Evolutionary conservation across 2,888 invertebrate genomes (phyloP), one percentile per base, ranked within the genome.

Genomic region (Sesamia inferens): DNA sequence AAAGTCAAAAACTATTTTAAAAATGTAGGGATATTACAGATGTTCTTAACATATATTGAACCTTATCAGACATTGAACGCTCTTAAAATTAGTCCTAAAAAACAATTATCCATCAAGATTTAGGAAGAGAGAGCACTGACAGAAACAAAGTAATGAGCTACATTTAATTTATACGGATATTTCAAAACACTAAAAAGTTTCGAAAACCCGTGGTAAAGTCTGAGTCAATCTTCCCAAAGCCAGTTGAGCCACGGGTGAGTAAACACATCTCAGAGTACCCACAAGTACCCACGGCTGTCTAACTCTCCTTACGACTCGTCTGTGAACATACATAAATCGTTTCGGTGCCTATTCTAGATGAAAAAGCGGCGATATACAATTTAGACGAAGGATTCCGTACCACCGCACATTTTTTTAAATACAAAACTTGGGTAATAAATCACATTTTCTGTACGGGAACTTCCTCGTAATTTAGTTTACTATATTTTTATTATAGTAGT

Each of bases 191-290:
- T 48, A 66, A 68, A 64, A 59, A 59, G 24, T 67, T 59, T 19
- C 48, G 7, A 24, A 51, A 69, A 65, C 70, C 68, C 67, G 51
- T 82, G 63, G 85, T 86, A 84, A 59, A 62, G 62, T 22, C 65
- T 63, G 76, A 78, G 82, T 85, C 82, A 86, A 88, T 87, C 87
- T 84, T 84, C 85, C 78, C 72, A 82, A 87, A 87, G 85, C 86
- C 86, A 88, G 90, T 87, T 89, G 89, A 84, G 83, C 79, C 81
- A 77, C 78, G 86, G 83, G 85, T 90, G 85, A 83, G 88, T 81
- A 90, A 91, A 90, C 90, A 90, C 79, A 85, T 88, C 81, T 81
- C 67, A 68, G 65, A 62, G 63, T 74, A 69, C 68, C 64, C 75
- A 22, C 83, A 67, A 82, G 79, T 63, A 81, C 66, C 63, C 57